Evolutionary conservation across 2,888 invertebrate genomes (phyloP), one percentile per base, ranked within the genome.

Genomic region (Ephialtes manifestator): DNA sequence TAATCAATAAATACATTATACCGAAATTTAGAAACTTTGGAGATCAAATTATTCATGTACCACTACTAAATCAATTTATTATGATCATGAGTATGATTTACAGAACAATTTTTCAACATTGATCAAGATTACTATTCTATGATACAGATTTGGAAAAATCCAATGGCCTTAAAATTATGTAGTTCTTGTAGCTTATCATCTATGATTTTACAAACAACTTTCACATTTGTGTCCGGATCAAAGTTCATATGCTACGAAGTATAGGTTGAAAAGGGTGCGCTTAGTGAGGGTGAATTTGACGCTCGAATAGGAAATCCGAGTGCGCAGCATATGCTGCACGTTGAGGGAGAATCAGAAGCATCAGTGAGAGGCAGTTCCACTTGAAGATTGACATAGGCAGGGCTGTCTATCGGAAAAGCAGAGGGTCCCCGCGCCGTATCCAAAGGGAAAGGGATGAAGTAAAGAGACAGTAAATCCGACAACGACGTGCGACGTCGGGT

Each of bases 341-440:
- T 11, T 18, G 46, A 31, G 63, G 71, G 67, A 75, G 63, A 78
- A 84, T 81, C 60, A 72, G 77, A 72, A 74, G 81, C 77, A 70
- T 84, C 72, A 77, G 39, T 81, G 81, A 77, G 72, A 60, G 72
- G 72, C 67, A 63, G 15, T 46, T 67, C 48, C 90, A 89, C 90
- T 90, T 89, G 89, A 85, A 89, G 90, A 91, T 86, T 89, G 92
- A 91, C 91, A 89, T 90, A 83, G 90, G 88, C 88, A 72, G 87
- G 85, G 87, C 88, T 90, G 90, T 92, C 92, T 91, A 92, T 90
- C 89, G 88, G 83, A 83, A 87, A 63, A 78, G 68, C 63, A n/a
- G 77, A 81, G 70, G 74, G 84, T 48, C 48, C 81, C 74, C 11
- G 70, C 51, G 31, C 28, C 20, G 31, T 43, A 63, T 75, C 48